Conservation (phyloP, 2,113 vertebrate species). For the Salminus brasiliensis region DNA sequence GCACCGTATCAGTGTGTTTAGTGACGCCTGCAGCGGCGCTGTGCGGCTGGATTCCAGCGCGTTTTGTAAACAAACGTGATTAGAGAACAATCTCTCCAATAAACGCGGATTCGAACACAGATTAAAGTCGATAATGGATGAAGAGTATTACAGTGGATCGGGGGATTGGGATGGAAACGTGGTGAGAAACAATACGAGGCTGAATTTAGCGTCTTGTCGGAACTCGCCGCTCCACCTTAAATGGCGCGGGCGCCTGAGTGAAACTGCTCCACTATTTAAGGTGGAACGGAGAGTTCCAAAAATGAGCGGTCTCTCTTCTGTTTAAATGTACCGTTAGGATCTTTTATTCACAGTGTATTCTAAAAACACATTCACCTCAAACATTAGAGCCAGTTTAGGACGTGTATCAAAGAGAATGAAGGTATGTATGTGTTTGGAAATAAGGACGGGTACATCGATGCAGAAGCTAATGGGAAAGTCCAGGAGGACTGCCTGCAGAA, state of each 20-base stretch:
- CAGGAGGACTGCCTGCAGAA: constrained; percentile 93
- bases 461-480: constrained; percentile 87
- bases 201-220: too few relatives aligned
- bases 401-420: too few relatives aligned
- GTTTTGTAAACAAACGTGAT: background rate
- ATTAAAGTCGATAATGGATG: constrained; percentile 66
- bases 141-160: constrained; percentile 71
- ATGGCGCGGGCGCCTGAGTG: too few relatives aligned
- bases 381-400: too few relatives aligned
- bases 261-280: too few relatives aligned
- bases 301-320: too few relatives aligned
- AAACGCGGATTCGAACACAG: background rate
- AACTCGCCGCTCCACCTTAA: too few relatives aligned
- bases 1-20: background rate
- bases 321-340: too few relatives aligned
- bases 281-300: too few relatives aligned
- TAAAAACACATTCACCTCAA: too few relatives aligned
- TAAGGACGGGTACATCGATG: constrained; percentile 89
- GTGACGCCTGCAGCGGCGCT: background rate
- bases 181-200: constrained; percentile 48
- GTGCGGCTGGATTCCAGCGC: background rate
- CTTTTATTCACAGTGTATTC: too few relatives aligned
- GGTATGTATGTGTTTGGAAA: constrained; percentile 59
- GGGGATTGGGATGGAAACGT: constrained; percentile 75
- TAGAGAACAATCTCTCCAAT: too few relatives aligned